phyloP scores from a whole-genome alignment of 2,888 invertebrate genomes.

The Synanthedon andrenaeformis region DNA sequence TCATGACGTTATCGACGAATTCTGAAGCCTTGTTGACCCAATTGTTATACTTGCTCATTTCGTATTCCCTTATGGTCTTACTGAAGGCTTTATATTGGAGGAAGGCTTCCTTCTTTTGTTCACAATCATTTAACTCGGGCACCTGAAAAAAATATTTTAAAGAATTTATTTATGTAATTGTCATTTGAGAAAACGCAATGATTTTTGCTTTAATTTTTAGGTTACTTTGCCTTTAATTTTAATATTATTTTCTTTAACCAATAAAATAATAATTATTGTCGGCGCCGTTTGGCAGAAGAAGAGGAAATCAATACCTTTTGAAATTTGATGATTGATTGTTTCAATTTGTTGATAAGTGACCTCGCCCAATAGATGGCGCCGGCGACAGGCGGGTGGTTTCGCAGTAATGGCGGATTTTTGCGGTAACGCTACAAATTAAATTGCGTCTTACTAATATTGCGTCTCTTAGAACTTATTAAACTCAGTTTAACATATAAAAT shows the following conservation, averaged over 20 bases:
- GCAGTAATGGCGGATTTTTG: slow-evolving; percentile 76
- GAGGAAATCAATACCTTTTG: slow-evolving; percentile 66
- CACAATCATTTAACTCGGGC: slow-evolving; percentile 78
- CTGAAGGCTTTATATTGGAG: slow-evolving; percentile 82
- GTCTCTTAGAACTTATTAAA: too few species aligned
- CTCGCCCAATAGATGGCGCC: slow-evolving; percentile 90
- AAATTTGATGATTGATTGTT: slow-evolving; percentile 83
- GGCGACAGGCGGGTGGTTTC: slow-evolving; percentile 82
- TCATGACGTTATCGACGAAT: slow-evolving; percentile 76
- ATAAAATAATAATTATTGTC: too few species aligned
- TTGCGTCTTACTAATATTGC: too few species aligned
- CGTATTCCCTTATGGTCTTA: slow-evolving; percentile 80
- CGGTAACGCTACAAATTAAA: slow-evolving; percentile 63
- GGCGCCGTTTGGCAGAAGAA: background rate
- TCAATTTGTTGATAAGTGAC: slow-evolving; percentile 81
- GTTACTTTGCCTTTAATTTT: too few species aligned
- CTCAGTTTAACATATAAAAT: too few species aligned
- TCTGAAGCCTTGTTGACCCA: slow-evolving; percentile 76
- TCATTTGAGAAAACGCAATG: too few species aligned
- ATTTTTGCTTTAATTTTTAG: too few species aligned
- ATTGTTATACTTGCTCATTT: slow-evolving; percentile 77
- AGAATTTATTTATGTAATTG: background rate
- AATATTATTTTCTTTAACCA: too few species aligned
- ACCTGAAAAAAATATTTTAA: slow-evolving; percentile 25
- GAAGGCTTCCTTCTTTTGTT: slow-evolving; percentile 81